A percentile compares a stretch with the other conserved stretches of the same genome.
Conservation (phyloP, 2,888 invertebrate genomes). For the Athetis lepigone region DNA sequence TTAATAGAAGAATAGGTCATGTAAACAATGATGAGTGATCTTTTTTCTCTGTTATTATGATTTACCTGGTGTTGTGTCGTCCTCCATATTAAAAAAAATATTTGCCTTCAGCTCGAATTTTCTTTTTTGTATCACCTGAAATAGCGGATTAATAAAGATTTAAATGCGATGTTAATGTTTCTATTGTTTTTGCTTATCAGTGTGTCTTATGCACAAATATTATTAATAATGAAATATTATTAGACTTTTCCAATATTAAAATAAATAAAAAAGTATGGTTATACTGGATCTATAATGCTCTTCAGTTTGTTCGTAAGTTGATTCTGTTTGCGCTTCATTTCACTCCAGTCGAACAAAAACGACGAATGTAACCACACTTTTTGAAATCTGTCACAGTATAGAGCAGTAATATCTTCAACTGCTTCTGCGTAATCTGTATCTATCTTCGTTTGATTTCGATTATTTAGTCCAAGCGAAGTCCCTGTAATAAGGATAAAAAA, state of each 20-base stretch:
- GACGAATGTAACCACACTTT: conserved; percentile 17
- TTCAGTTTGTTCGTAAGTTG: neutral
- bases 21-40: too few species aligned
- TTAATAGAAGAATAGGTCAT: too few species aligned
- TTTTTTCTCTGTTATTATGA: too few species aligned
- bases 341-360: conserved; percentile 5
- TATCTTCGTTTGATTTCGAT: conserved; percentile 3
- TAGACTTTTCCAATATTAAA: too few species aligned
- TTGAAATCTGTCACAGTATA: neutral
- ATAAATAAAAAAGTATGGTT: too few species aligned
- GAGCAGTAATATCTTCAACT: neutral
- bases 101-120: conserved; percentile 17
- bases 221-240: too few species aligned
- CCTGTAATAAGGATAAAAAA: conserved; percentile 6
- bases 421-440: conserved; percentile 12
- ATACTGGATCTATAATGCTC: conserved; percentile 8
- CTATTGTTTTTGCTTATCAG: too few species aligned
- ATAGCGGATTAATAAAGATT: neutral
- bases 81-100: neutral
- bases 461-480: conserved; percentile 14
- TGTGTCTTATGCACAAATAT: too few species aligned
- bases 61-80: conserved; percentile 2
- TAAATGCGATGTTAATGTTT: too few species aligned
- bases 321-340: conserved; percentile 8
- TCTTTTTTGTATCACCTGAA: conserved; percentile 23